Conservation (phyloP, 2,113 vertebrate genomes). For the Seriola dumerili region DNA sequence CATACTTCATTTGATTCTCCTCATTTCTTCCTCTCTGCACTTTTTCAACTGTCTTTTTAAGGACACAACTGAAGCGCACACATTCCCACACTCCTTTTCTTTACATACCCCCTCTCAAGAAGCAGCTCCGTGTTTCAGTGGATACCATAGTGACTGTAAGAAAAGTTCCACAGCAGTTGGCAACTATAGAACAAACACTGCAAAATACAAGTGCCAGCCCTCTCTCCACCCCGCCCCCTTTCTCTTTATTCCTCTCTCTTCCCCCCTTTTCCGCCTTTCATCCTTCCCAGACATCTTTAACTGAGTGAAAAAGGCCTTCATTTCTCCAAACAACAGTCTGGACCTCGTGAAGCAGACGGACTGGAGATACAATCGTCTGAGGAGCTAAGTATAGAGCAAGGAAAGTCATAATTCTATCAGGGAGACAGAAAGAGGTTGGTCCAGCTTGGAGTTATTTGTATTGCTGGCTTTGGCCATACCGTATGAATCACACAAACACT, state of each 20-base stretch:
- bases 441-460: constrained; percentile 21
- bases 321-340: constrained; percentile 37
- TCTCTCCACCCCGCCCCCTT: neutral
- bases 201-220: constrained; percentile 6
- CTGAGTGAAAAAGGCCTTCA: constrained; percentile 32
- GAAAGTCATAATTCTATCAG: constrained; percentile 30
- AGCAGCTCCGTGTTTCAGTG: constrained; percentile 28
- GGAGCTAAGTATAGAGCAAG: constrained; percentile 32
- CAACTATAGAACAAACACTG: constrained; percentile 8
- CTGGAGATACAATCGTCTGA: constrained; percentile 26
- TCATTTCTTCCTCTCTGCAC: neutral
- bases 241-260: constrained; percentile 1
- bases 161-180: constrained; percentile 27
- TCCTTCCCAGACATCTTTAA: constrained; percentile 35
- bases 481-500: constrained; percentile 9
- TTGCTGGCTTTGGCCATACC: neutral
- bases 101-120: constrained; percentile 1
- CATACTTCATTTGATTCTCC: neutral
- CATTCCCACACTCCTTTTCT: constrained; percentile 30
- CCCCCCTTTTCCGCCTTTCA: constrained; percentile 16
- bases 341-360: constrained; percentile 18
- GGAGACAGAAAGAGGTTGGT: constrained; percentile 20
- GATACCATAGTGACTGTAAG: constrained; percentile 50
- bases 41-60: constrained; percentile 19
- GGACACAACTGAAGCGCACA: neutral